Conservation (phyloP, 2,113 vertebrate genomes). For the Panthera uncia region DNA sequence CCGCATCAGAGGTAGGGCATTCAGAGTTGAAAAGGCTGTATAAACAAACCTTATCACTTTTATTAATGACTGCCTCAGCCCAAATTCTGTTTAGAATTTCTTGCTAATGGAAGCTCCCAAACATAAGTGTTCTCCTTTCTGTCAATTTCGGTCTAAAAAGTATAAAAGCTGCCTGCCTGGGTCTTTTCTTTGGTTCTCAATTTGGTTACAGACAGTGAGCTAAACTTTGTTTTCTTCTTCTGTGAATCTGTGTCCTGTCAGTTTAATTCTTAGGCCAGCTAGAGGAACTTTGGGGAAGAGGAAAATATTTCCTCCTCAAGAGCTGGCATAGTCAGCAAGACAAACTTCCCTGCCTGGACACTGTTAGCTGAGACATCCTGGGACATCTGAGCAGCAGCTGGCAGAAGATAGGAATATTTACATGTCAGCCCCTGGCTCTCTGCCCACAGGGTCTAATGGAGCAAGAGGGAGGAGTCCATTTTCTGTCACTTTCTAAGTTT, state of each 20-base stretch:
- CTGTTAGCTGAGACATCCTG: background rate
- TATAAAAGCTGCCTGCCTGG: background rate
- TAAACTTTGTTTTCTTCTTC: background rate
- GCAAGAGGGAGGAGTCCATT: background rate
- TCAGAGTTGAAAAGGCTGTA: background rate
- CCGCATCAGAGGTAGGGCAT: background rate
- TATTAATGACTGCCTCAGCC: background rate
- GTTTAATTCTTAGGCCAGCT: background rate
- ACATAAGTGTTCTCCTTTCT: background rate
- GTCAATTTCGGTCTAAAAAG: background rate
- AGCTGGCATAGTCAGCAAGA: background rate
- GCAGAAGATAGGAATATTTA: background rate
- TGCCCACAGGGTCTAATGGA: background rate
- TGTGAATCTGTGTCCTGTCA: background rate
- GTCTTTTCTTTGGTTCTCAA: background rate
- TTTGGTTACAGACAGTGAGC: background rate
- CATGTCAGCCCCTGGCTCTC: background rate
- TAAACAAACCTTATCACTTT: background rate
- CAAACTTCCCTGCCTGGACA: background rate
- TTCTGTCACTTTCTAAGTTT: background rate
- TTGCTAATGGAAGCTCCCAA: background rate
- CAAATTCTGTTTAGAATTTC: background rate
- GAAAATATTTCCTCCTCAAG: background rate
- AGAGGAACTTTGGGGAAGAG: background rate
- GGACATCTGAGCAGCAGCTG: background rate